These are phyloP conservation scores for Drosophila rellima DNA, from an alignment of 2,888 invertebrate species.

Conservation along the genomic window DNA sequence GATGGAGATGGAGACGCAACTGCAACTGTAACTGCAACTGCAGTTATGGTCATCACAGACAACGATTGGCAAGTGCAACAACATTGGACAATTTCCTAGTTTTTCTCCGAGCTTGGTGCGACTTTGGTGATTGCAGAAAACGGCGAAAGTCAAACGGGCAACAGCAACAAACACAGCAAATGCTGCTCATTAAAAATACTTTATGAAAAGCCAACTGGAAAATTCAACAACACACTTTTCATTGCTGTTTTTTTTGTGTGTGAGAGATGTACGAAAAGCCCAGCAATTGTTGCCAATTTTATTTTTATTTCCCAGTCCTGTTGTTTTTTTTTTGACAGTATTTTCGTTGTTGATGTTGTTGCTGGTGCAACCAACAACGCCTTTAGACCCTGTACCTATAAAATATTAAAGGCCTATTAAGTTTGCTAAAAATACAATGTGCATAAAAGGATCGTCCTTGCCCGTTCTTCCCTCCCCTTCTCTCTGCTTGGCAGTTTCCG, in stretches of 20 bases:
- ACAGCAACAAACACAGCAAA: slow-evolving; percentile 31
- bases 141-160: slow-evolving; percentile 63
- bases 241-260: slow-evolving; percentile 10
- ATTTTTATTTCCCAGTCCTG: slow-evolving; percentile 61
- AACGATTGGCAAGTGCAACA: slow-evolving; percentile 34
- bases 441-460: no score
- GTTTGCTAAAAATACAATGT: no score
- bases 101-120: slow-evolving; percentile 61
- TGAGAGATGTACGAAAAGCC: slow-evolving; percentile 39
- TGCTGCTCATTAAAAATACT: slow-evolving; percentile 68
- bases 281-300: slow-evolving; percentile 15
- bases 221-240: slow-evolving; percentile 40
- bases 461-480: not conserved
- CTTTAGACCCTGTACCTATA: not conserved
- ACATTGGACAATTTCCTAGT: slow-evolving; percentile 70
- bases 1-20: slow-evolving; percentile 21
- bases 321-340: not conserved
- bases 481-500: slow-evolving; percentile 3
- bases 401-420: no score
- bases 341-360: slow-evolving; percentile 18
- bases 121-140: slow-evolving; percentile 60
- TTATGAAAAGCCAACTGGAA: slow-evolving; percentile 66
- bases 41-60: slow-evolving; percentile 45
- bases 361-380: slow-evolving; percentile 35
- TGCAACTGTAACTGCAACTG: slow-evolving; percentile 32